A percentile compares a stretch with the other conserved stretches of the same genome.
Conservation (phyloP, 2,888 invertebrate species). For the Ochropleura plecta region DNA sequence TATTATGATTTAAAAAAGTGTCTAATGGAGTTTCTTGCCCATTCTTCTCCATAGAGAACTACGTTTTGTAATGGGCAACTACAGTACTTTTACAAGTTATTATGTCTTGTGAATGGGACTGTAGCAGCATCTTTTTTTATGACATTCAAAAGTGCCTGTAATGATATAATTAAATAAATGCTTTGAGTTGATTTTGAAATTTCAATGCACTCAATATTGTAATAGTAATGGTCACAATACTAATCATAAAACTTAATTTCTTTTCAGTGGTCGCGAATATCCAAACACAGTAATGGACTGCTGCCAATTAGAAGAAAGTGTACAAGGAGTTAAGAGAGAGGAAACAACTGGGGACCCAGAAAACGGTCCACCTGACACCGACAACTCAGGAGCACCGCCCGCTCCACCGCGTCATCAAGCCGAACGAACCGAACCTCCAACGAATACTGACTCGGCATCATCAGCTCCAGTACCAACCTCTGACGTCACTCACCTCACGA, state of each 20-base stretch:
- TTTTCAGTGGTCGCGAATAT: constrained; percentile 95
- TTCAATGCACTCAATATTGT: not conserved
- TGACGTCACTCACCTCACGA: constrained; percentile 86
- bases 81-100: too few species aligned
- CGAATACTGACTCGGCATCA: constrained; percentile 82
- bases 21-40: too few species aligned
- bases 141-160: too few species aligned
- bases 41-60: too few species aligned
- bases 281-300: constrained; percentile 98
- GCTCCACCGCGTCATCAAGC: constrained; percentile 81
- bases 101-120: too few species aligned
- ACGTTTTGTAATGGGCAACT: too few species aligned
- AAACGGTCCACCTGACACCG: constrained; percentile 96
- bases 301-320: constrained; percentile 96
- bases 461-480: constrained; percentile 85
- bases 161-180: too few species aligned
- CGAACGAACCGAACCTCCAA: constrained; percentile 85
- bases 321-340: constrained; percentile 95
- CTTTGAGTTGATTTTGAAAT: too few species aligned
- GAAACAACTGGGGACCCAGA: constrained; percentile 95
- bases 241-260: constrained; percentile 29
- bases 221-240: not conserved
- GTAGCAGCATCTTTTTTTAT: too few species aligned
- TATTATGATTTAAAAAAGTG: too few species aligned
- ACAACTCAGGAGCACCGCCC: constrained; percentile 89